phyloP scores from a whole-genome alignment of 2,797 vertebrate genomes.

The Thripadectes ignobilis region DNA sequence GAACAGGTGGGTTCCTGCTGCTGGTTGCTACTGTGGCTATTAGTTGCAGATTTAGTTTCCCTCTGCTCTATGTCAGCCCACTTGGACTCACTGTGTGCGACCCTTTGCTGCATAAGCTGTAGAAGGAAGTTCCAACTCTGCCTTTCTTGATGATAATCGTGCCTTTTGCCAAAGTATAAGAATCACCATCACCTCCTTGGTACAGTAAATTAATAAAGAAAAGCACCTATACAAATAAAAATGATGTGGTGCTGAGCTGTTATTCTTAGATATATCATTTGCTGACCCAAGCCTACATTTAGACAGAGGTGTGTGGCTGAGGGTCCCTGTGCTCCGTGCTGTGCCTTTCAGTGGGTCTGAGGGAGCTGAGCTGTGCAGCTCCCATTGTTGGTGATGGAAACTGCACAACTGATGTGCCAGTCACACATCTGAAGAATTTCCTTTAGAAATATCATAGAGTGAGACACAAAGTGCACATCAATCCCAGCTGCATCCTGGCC shows the following conservation, averaged over 20 bases:
- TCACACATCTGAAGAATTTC: neutral
- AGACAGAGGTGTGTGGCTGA: neutral
- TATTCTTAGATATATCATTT: neutral
- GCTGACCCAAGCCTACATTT: neutral
- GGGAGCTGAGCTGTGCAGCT: neutral
- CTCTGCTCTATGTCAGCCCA: neutral
- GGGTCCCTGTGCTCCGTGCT: neutral
- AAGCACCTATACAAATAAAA: neutral
- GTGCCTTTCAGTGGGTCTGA: neutral
- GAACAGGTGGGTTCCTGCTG: neutral
- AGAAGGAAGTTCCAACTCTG: neutral
- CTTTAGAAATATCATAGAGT: neutral
- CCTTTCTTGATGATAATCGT: neutral
- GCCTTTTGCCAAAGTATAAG: neutral
- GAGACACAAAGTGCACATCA: slow-evolving; percentile 28
- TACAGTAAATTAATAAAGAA: neutral
- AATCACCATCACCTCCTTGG: neutral
- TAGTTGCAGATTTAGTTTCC: neutral
- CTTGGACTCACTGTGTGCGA: accelerated
- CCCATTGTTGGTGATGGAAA: neutral
- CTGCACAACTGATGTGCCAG: neutral
- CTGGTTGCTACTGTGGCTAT: neutral
- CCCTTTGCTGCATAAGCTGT: neutral
- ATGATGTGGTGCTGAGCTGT: neutral
- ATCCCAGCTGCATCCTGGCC: neutral